phyloP scores from a whole-genome alignment of 2,113 vertebrate species.

The Myxocyprinus asiaticus region DNA sequence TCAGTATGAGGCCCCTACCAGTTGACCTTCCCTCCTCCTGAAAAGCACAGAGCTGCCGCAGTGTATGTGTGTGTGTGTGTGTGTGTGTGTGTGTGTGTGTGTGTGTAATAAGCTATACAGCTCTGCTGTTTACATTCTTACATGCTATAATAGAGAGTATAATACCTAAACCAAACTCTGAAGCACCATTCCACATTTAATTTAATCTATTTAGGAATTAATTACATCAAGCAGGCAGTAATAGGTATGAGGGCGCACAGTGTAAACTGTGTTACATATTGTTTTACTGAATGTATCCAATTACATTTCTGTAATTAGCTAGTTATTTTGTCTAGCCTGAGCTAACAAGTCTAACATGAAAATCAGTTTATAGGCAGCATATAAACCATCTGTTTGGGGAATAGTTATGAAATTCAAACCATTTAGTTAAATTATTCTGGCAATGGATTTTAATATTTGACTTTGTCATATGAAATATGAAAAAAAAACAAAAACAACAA shows the following conservation, averaged over 20 bases:
- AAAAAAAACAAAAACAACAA: too few species aligned
- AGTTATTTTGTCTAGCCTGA: slow-evolving; percentile 13
- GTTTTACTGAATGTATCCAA: too few species aligned
- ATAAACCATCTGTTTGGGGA: not conserved
- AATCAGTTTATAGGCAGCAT: too few species aligned
- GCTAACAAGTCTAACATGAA: not conserved
- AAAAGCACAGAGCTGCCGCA: too few species aligned
- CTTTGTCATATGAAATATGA: too few species aligned
- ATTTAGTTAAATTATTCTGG: not conserved
- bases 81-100: slow-evolving; percentile 57
- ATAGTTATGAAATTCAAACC: not conserved
- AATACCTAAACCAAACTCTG: slow-evolving; percentile 62
- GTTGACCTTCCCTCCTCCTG: too few species aligned
- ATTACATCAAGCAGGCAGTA: slow-evolving; percentile 59
- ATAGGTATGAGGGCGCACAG: slow-evolving; percentile 53
- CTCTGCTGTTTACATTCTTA: not conserved
- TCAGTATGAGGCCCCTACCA: too few species aligned
- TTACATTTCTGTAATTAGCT: too few species aligned
- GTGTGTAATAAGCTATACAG: too few species aligned
- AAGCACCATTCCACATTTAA: slow-evolving; percentile 53
- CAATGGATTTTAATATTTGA: not conserved
- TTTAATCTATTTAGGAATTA: slow-evolving; percentile 53
- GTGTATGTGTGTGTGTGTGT: not conserved
- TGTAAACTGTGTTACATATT: too few species aligned
- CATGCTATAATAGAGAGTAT: slow-evolving; percentile 61